Percentiles rank a stretch among this genome's conserved stretches.
These are phyloP conservation scores for Tolmerus cingulatus DNA, from an alignment of 2,888 invertebrate species.

Conservation along the genomic window DNA sequence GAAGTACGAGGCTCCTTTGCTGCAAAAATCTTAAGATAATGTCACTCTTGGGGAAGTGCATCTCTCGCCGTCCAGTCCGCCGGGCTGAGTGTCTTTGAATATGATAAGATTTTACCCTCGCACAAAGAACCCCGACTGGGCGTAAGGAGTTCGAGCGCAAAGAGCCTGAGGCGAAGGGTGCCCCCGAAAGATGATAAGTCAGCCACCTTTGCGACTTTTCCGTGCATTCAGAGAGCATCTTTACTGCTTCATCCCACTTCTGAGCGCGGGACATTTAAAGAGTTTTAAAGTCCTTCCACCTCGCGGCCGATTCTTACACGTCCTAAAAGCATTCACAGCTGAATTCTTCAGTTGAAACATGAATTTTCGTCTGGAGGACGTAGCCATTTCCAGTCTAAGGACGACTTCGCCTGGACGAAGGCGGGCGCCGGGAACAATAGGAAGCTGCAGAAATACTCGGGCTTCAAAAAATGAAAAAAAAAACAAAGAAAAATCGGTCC, in stretches of 20 bases:
- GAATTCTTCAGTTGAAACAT: conserved; percentile 29
- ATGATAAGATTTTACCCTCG: neutral
- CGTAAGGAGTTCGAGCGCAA: neutral
- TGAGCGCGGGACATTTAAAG: neutral
- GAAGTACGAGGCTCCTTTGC: neutral
- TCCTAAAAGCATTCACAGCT: conserved; percentile 22
- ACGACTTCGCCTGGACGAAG: neutral
- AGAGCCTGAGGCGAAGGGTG: neutral
- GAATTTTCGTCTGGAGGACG: conserved; percentile 22
- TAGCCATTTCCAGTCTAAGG: conserved; percentile 5
- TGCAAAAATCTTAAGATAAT: conserved; percentile 6
- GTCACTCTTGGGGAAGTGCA: neutral
- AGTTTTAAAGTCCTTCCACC: neutral
- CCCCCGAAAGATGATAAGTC: conserved; percentile 20
- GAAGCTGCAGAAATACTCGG: neutral
- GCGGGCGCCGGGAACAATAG: neutral
- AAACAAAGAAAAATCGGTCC: conserved; percentile 27
- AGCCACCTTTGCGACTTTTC: neutral
- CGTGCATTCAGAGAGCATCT: neutral
- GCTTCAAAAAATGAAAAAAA: neutral
- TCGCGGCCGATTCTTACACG: neutral
- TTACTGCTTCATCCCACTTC: neutral
- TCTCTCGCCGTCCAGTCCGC: neutral
- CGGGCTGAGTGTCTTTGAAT: neutral
- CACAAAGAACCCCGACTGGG: neutral